Base-by-base conservation (phyloP, 1,140 invertebrate genomes). In the Eumaeus atala region DNA sequence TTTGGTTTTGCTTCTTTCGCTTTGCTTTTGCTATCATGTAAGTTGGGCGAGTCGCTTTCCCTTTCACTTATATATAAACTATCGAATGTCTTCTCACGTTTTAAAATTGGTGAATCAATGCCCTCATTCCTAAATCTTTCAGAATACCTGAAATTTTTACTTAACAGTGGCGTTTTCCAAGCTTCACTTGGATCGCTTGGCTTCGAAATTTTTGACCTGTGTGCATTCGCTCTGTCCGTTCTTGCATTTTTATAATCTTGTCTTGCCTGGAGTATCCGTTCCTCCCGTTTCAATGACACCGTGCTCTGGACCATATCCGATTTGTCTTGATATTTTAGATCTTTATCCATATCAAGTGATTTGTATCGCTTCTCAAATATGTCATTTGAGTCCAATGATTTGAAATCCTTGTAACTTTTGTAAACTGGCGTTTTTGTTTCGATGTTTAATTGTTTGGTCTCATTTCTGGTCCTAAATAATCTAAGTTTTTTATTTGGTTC, bases 401-500 rank as follows among this genome's bases (percentile, higher is more conserved):
- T 86, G 58, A 77, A 84, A 63, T 79, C 84, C 44, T 69, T 77
- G 51, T 73, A 76, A 11, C 53, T 73, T 57, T 67, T 79, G 40
- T 69, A 83, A 11, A 58, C 61, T 14, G 70, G 67, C 38, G 67
- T 71, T 62, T 72, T 75, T 56, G 60, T 68, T 50, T 80, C 77
- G 48, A 63, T 59, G 18, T 75, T 83, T 48, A 80, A 52, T 66
- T 90, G 91, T 76, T 91, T 91, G 12, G 91, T 91, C 81, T 93
- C 92, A 11, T 91, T 91, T 74, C 91, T 90, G n/a, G 92, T 93
- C 81, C 93, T 93, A 73, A 93, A 93, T 28, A 93, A 81, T 11
- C 92, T 87, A 11, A 91, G 87, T 69, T 89, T 89, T 58, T 90
- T 84, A 18, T 90, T 89, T 1, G 91, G 89, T 59, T 85, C 88